Percentiles rank a stretch among this genome's conserved stretches.
Evolutionary conservation across 2,113 vertebrate species (phyloP).

Genomic region (Cheirogaleus medius): DNA sequence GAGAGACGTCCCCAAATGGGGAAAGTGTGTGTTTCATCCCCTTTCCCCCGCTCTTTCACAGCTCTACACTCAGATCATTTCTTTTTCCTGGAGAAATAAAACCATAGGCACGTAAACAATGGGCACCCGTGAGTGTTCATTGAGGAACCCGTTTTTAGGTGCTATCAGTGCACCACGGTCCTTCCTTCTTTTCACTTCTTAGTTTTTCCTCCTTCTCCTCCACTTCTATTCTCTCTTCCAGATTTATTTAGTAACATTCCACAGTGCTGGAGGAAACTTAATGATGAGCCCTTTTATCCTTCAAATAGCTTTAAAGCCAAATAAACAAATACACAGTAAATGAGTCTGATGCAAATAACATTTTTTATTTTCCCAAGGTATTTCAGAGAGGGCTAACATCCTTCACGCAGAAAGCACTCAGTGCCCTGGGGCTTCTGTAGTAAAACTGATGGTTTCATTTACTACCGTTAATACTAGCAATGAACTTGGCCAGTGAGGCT

Average conservation of each 20-base stretch:
- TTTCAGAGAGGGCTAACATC: constrained; percentile 46
- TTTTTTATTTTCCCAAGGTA: constrained; percentile 67
- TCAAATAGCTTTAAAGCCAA: constrained; percentile 52
- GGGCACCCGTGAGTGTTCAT: not conserved
- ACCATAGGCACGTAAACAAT: not conserved
- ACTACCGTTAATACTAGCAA: not conserved
- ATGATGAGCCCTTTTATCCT: constrained; percentile 21
- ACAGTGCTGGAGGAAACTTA: constrained; percentile 48
- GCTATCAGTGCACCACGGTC: fast-evolving
- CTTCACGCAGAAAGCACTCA: not conserved
- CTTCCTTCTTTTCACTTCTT: not conserved
- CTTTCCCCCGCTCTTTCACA: not conserved
- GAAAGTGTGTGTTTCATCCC: not conserved
- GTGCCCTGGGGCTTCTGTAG: constrained; percentile 41
- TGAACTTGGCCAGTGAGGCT: not conserved
- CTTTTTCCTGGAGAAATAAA: not conserved
- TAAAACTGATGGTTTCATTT: constrained; percentile 52
- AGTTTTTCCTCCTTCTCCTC: not conserved
- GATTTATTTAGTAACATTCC: constrained; percentile 59
- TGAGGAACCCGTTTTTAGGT: not conserved
- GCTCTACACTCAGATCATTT: not conserved
- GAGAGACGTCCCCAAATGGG: not conserved
- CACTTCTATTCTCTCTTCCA: not conserved
- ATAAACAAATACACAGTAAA: constrained; percentile 73
- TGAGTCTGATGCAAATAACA: constrained; percentile 52